A percentile compares a stretch with the other conserved stretches of the same genome.
Evolutionary conservation across 2,113 vertebrate genomes (phyloP).

Genomic region (Paracanthobrama guichenoti): DNA sequence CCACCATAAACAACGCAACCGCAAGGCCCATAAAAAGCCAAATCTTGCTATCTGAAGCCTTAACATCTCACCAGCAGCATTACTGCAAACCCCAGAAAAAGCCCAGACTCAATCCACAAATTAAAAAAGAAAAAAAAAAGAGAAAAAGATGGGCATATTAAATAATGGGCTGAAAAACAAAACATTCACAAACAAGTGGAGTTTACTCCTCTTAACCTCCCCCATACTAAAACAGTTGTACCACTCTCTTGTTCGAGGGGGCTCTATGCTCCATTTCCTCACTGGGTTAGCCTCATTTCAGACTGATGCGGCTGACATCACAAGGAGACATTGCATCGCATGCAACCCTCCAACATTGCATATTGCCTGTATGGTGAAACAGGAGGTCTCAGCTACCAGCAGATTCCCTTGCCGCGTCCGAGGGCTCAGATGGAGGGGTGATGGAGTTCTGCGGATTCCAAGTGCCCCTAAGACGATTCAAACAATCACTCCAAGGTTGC

Average conservation of each 20-base stretch:
- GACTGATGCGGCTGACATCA: constrained; percentile 47
- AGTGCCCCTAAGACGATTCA: constrained; percentile 51
- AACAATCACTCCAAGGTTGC: constrained; percentile 63
- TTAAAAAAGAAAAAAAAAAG: constrained; percentile 48
- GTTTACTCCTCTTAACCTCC: constrained; percentile 50
- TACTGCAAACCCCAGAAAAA: constrained; percentile 72
- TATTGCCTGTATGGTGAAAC: constrained; percentile 51
- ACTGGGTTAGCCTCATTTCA: constrained; percentile 41
- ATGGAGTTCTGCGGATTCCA: constrained; percentile 56
- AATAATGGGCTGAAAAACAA: constrained; percentile 69
- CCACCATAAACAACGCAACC: constrained; percentile 26
- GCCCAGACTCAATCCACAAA: constrained; percentile 71
- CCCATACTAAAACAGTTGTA: constrained; percentile 62
- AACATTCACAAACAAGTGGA: constrained; percentile 66
- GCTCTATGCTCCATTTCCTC: constrained; percentile 52
- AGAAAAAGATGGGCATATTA: constrained; percentile 60
- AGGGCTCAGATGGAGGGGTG: constrained; percentile 60
- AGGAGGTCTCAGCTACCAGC: constrained; percentile 52
- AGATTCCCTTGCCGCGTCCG: constrained; percentile 59
- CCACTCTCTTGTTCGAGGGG: constrained; percentile 44
- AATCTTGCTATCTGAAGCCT: constrained; percentile 32
- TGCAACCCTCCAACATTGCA: constrained; percentile 46
- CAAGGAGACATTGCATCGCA: constrained; percentile 50
- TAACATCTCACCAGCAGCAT: constrained; percentile 42
- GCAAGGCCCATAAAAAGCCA: constrained; percentile 28